Base-by-base conservation (phyloP, 1,140 invertebrate genomes). In the Macrosteles quadrilineatus region DNA sequence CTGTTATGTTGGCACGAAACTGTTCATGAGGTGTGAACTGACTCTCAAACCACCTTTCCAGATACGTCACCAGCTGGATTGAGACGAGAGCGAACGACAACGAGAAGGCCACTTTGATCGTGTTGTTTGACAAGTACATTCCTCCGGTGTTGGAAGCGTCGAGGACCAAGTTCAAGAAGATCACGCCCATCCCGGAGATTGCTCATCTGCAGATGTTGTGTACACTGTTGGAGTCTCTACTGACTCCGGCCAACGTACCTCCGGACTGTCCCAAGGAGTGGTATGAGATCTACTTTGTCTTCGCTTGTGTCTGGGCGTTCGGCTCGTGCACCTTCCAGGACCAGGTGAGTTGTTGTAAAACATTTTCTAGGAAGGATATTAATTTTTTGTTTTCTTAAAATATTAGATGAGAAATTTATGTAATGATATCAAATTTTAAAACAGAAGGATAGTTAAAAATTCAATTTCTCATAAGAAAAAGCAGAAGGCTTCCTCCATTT, bases 101-200 rank as follows among this genome's bases (percentile, higher is more conserved):
- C 0, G 91, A 94, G 78, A 89, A 91, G 65, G 90, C 92, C 0
- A 92, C 91, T 79, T 80, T 98, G 47, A 89, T 89, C 3, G 89
- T 96, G 11, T 83, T 98, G 2, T 98, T 98, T 77, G 96, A 98
- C 77, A 98, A 97, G 78, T 98, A 98, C 78, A 90, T 98, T n/a
- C 94, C 95, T 0, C 83, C 87, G 0, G 84, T 94, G 69, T 81
- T 97, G 45, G 95, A 98, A 72, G 86, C 87, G 0, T 84, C 90
- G 31, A 89, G 90, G 69, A 80, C 79, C 0, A 90, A 91, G 76
- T 95, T 97, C 78, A 97, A 96, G 77, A 94, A 93, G 75, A 94
- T 97, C 29, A 96, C 94, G 0, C 94, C 95, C 0, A 88, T 98
- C 14, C 90, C 92, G 1, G 95, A 98, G 77, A 91, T 97, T 73